Percentiles rank a stretch among this genome's conserved stretches.
Evolutionary conservation across 2,888 invertebrate species (phyloP).

Genomic region (Agrilus biguttatus): DNA sequence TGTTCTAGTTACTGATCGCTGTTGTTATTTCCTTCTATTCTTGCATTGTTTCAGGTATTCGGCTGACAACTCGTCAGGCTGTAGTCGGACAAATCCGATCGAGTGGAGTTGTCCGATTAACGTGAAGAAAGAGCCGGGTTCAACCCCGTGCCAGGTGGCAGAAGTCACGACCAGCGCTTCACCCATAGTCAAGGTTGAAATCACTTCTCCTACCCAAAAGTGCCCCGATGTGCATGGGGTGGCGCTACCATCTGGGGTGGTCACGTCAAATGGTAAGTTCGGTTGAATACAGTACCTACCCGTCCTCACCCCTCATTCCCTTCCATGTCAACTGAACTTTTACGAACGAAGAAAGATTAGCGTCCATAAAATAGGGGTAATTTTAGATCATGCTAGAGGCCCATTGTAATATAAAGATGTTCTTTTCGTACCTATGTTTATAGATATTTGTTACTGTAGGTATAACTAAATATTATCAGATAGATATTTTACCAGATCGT

Average conservation of each 20-base stretch:
- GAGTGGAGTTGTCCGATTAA: conserved; percentile 41
- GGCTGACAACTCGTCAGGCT: conserved; percentile 29
- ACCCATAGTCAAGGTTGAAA: conserved; percentile 47
- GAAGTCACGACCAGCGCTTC: conserved; percentile 42
- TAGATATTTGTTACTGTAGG: too few species aligned
- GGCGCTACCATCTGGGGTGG: conserved; percentile 21
- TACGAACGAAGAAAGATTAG: too few species aligned
- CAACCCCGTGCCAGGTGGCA: conserved; percentile 43
- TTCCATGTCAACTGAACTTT: too few species aligned
- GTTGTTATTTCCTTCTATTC: conserved; percentile 22
- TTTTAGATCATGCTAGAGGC: too few species aligned
- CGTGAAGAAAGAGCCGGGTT: conserved; percentile 51
- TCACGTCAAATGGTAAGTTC: conserved; percentile 18
- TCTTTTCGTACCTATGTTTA: too few species aligned
- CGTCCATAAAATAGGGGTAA: too few species aligned
- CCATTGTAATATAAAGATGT: too few species aligned
- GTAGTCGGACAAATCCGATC: conserved; percentile 56
- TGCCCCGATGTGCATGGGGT: conserved; percentile 8
- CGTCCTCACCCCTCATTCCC: too few species aligned
- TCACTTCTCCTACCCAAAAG: conserved; percentile 44
- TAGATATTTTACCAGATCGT: too few species aligned
- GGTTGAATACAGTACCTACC: not conserved
- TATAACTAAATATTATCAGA: too few species aligned
- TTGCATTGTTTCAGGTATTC: conserved; percentile 18
- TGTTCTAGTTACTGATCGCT: too few species aligned